Evolutionary conservation across 2,888 invertebrate genomes (phyloP), one percentile per base, ranked within the genome.

Genomic region (Microctonus hyperodae): DNA sequence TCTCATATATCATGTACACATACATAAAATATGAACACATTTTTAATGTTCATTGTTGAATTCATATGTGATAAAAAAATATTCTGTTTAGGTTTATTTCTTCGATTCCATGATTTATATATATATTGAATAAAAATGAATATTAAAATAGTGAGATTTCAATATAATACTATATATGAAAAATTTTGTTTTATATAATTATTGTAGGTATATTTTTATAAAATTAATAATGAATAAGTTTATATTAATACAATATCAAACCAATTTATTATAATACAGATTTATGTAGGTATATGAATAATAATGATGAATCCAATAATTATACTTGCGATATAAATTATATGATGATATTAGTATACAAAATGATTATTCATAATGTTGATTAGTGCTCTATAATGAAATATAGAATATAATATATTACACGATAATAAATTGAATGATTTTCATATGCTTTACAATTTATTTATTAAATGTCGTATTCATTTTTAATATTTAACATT

Each of bases 391-490:
- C 2, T 50, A 50, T 22, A n/a, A n/a, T n/a, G n/a, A n/a, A n/a
- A n/a, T n/a, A n/a, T n/a, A n/a, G n/a, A n/a, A n/a, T n/a, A n/a
- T n/a, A n/a, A n/a, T n/a, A n/a, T n/a, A n/a, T n/a, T n/a, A n/a
- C 51, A 33, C 33, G 10, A 33, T 5, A 10, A 33, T 10, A 33
- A 33, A 33, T 33, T 10, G 7, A 10, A 7, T 33, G 10, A 33
- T 7, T 33, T 33, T 10, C 10, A 10, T 10, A 10, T 10, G 2
- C 10, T 33, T 51, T 20, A 13, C 40, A 13, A 20, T 22, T 51
- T 16, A 44, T 23, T 65, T 44, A 59, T 16, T 69, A 65, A 22
- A 57, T 60, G n/a, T 78, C 75, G 56, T 75, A 74, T 33, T 75
- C 79, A 13, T 81, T 75, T 70, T 78, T 79, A 58, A 80, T n/a